A percentile compares a stretch with the other conserved stretches of the same genome.
phyloP scores from a whole-genome alignment of 1,140 invertebrate species.

The Procambarus clarkii region DNA sequence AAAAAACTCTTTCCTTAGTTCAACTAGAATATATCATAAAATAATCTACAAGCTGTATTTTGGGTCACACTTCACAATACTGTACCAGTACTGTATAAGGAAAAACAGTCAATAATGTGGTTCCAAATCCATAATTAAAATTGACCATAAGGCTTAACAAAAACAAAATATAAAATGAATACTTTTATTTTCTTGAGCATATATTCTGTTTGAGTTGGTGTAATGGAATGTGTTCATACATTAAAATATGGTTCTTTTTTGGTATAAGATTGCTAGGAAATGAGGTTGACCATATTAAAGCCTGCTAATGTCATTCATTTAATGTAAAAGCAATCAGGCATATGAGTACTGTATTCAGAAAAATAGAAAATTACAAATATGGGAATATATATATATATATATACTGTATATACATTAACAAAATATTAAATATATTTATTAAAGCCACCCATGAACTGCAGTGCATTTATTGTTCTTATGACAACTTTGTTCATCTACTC shows the following conservation, averaged over 20 bases:
- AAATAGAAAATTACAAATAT: background rate
- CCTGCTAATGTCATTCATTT: background rate
- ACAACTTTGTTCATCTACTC: too few relatives aligned
- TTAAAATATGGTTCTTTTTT: background rate
- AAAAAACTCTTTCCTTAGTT: too few relatives aligned
- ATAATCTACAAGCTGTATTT: too few relatives aligned
- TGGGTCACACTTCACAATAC: too few relatives aligned
- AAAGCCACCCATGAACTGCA: background rate
- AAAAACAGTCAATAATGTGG: too few relatives aligned
- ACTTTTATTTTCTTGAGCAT: constrained; percentile 1
- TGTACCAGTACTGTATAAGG: too few relatives aligned
- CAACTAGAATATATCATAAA: too few relatives aligned
- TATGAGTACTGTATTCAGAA: background rate
- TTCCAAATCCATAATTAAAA: background rate
- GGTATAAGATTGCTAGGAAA: background rate
- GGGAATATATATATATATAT: background rate
- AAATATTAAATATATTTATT: background rate
- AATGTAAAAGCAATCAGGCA: background rate
- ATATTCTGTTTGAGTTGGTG: background rate
- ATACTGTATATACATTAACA: background rate
- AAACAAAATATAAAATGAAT: background rate
- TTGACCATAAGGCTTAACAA: background rate
- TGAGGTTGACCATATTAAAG: background rate
- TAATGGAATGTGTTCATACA: background rate
- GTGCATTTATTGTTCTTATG: too few relatives aligned